Evolutionary conservation across 2,888 invertebrate species (phyloP).

Genomic region (Chrysotoxum bicinctum): DNA sequence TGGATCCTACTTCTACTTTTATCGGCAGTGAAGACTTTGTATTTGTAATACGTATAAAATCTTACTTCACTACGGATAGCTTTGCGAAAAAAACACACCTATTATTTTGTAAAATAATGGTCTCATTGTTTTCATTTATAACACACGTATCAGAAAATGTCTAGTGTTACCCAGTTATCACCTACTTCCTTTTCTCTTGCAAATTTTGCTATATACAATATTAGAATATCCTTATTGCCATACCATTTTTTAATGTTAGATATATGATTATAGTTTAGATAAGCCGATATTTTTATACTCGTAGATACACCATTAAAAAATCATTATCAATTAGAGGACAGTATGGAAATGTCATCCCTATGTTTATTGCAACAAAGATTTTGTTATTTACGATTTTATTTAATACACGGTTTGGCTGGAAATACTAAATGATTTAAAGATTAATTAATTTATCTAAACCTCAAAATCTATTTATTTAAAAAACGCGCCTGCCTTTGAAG

Average conservation of each 20-base stretch:
- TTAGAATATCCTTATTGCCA: background rate
- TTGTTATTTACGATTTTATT: background rate
- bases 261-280: background rate
- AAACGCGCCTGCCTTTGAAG: background rate
- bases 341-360: background rate
- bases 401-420: background rate
- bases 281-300: background rate
- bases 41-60: no score
- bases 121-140: no score
- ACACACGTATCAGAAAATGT: background rate
- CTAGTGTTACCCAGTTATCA: background rate
- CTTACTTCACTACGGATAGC: no score
- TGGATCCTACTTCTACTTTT: no score
- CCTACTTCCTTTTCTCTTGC: background rate
- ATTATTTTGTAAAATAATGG: no score
- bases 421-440: background rate
- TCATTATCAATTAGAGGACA: background rate
- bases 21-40: no score
- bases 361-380: background rate
- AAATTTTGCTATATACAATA: background rate
- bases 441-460: background rate
- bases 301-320: background rate
- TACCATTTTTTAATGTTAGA: background rate
- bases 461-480: background rate
- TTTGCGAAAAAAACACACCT: no score